phyloP scores from a whole-genome alignment of 2,797 vertebrate genomes.

The Luscinia megarhynchos region DNA sequence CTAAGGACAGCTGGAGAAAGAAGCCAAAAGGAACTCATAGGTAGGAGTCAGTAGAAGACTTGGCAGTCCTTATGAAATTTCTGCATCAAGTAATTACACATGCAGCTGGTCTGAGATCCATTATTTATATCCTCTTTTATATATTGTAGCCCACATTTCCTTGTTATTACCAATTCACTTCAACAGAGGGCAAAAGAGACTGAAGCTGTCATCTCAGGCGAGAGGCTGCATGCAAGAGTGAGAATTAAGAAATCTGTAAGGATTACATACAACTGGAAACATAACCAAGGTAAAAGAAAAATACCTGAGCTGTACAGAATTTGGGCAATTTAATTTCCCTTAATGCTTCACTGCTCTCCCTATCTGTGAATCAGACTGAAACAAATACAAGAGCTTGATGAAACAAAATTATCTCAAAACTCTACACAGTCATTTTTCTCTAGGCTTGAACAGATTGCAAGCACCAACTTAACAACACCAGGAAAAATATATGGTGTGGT shows the following conservation, averaged over 20 bases:
- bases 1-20: background rate
- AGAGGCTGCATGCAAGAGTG: constrained; percentile 17
- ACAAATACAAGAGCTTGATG: background rate
- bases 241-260: constrained; percentile 39
- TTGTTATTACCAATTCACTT: constrained; percentile 68
- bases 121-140: constrained; percentile 55
- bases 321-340: constrained; percentile 51
- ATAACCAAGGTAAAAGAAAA: constrained; percentile 49
- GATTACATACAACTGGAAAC: constrained; percentile 34
- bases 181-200: constrained; percentile 79
- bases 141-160: constrained; percentile 30
- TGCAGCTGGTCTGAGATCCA: constrained; percentile 27
- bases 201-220: constrained; percentile 52
- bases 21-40: background rate
- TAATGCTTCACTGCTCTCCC: background rate
- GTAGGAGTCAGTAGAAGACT: background rate
- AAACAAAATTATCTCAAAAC: background rate
- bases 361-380: constrained; percentile 28
- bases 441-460: background rate
- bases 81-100: constrained; percentile 62
- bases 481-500: background rate
- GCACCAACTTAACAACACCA: background rate
- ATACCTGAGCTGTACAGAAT: background rate
- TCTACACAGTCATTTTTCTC: background rate
- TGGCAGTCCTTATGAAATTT: background rate